Evolutionary conservation across 2,888 invertebrate species (phyloP).

Genomic region (Standfussiana lucernea): DNA sequence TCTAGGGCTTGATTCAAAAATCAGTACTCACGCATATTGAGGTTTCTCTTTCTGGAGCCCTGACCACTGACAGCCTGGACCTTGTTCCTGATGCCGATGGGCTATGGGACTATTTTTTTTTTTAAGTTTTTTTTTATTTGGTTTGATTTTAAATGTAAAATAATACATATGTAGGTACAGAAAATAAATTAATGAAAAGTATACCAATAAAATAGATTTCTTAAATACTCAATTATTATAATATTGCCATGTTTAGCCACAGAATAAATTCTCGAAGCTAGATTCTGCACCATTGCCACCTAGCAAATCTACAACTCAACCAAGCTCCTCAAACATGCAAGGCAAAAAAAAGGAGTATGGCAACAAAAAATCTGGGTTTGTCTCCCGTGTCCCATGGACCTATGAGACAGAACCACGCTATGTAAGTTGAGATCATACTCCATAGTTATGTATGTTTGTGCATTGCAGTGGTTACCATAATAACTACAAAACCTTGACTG

Average conservation of each 20-base stretch:
- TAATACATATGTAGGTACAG: no score
- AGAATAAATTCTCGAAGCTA: constrained; percentile 38
- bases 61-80: no score
- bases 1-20: no score
- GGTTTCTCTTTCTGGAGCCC: no score
- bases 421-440: constrained; percentile 39
- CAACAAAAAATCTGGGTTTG: constrained; percentile 43
- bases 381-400: constrained; percentile 53
- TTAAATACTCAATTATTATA: background rate
- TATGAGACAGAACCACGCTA: constrained; percentile 39
- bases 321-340: constrained; percentile 12
- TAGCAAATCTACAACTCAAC: constrained; percentile 9
- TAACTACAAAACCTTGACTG: constrained; percentile 5
- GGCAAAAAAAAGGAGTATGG: constrained; percentile 6
- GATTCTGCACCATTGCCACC: constrained; percentile 3
- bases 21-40: no score
- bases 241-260: constrained; percentile 45
- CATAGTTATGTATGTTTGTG: constrained; percentile 21
- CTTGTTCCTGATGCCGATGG: no score
- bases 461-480: constrained; percentile 11
- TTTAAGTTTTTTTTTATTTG: no score
- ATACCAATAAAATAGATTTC: background rate
- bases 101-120: no score
- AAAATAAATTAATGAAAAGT: background rate
- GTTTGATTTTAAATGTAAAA: no score